phyloP scores from a whole-genome alignment of 1,140 invertebrate species.

The Mercenaria mercenaria region DNA sequence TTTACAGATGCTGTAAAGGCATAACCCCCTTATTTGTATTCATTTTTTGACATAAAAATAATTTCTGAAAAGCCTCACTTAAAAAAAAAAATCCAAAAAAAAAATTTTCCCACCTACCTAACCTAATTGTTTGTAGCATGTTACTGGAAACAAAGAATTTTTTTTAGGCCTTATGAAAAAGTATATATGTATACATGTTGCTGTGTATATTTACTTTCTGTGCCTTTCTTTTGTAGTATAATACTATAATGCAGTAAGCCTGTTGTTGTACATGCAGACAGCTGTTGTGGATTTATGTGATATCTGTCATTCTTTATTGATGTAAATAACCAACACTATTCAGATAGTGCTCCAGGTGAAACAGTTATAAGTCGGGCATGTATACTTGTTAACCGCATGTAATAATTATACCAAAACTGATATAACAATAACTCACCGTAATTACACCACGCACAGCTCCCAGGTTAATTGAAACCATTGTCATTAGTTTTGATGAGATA shows the following conservation, averaged over 20 bases:
- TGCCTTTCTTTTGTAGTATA: constrained; percentile 10
- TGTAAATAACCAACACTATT: background rate
- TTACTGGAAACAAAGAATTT: too few species aligned
- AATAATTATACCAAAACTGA: background rate
- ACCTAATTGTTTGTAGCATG: too few species aligned
- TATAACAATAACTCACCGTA: background rate
- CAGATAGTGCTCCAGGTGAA: background rate
- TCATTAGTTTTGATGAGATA: too few species aligned
- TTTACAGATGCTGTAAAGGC: too few species aligned
- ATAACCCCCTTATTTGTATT: too few species aligned
- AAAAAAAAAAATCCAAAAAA: too few species aligned
- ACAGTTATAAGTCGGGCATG: background rate
- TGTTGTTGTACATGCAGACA: background rate
- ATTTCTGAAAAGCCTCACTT: too few species aligned
- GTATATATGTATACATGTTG: too few species aligned
- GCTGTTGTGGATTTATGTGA: background rate
- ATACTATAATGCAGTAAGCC: background rate
- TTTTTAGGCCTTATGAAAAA: too few species aligned
- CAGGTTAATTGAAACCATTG: background rate
- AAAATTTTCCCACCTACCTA: too few species aligned
- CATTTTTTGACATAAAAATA: too few species aligned
- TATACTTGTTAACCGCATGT: constrained; percentile 13
- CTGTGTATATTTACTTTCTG: too few species aligned
- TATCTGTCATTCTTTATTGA: background rate
- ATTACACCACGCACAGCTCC: background rate